Percentiles rank a stretch among this genome's conserved stretches.
Evolutionary conservation across 2,797 vertebrate genomes (phyloP).

Genomic region (Chrosomus eos): DNA sequence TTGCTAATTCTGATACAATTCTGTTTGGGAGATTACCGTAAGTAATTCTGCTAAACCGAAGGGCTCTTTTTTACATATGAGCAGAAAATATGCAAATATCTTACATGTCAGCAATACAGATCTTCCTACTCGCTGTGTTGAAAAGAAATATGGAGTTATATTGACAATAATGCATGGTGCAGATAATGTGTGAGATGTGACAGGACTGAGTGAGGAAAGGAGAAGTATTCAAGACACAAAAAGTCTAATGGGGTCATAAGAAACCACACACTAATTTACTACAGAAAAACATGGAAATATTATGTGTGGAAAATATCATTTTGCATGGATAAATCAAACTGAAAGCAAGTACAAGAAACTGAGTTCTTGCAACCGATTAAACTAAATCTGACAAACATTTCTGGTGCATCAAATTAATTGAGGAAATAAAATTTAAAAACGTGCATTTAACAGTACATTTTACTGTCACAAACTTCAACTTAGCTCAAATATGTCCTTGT

Average conservation of each 20-base stretch:
- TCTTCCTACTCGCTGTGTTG: not conserved
- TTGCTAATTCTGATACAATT: not conserved
- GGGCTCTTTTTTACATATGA: not conserved
- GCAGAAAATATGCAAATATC: not conserved
- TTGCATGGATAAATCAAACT: not conserved
- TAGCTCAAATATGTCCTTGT: not conserved
- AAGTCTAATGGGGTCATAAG: not conserved
- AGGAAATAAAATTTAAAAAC: not conserved
- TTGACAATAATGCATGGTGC: not conserved
- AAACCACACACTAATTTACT: not conserved
- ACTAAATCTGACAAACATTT: conserved; percentile 4
- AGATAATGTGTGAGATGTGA: not conserved
- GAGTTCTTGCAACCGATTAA: not conserved
- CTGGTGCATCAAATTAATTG: not conserved
- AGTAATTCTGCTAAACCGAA: not conserved
- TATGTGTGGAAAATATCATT: not conserved
- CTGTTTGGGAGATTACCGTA: not conserved
- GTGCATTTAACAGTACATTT: not conserved
- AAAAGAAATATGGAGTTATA: not conserved
- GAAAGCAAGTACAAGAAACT: not conserved
- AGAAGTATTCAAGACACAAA: not conserved
- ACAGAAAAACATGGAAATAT: conserved; percentile 21
- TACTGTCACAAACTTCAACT: not conserved
- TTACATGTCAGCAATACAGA: conserved; percentile 2
- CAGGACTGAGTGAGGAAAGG: not conserved